These are phyloP conservation scores for Thomomys bottae DNA, from an alignment of 2,113 vertebrate species.

Conservation along the genomic window DNA sequence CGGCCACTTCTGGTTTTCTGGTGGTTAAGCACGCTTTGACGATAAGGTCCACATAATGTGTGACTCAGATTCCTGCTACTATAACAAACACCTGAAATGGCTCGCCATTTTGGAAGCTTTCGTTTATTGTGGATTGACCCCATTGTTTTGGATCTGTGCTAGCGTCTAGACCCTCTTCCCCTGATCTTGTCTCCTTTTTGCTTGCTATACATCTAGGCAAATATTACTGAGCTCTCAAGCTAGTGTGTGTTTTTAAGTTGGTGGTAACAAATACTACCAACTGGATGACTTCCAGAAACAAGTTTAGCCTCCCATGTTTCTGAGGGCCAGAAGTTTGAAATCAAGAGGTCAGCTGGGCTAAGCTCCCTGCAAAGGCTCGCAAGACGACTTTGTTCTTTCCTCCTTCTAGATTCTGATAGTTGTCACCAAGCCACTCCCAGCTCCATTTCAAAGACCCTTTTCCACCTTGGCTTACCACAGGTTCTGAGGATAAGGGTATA, in stretches of 20 bases:
- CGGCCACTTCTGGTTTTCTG: too few relatives aligned
- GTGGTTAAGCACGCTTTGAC: too few relatives aligned
- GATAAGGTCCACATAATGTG: not conserved
- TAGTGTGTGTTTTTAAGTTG: not conserved
- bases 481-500: too few relatives aligned
- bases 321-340: not conserved
- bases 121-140: not conserved
- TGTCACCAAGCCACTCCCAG: not conserved
- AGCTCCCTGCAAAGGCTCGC: not conserved
- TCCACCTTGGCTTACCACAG: not conserved
- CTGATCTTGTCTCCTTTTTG: not conserved
- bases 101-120: not conserved
- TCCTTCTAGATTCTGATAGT: not conserved
- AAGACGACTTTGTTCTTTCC: too few relatives aligned
- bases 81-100: not conserved
- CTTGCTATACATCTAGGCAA: not conserved
- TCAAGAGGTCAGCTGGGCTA: not conserved
- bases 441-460: conserved; percentile 23
- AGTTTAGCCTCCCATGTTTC: not conserved
- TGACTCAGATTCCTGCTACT: not conserved
- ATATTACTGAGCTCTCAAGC: not conserved
- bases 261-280: not conserved
- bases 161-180: rapidly evolving
- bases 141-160: not conserved
- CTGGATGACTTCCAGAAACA: not conserved